A percentile compares a stretch with the other conserved stretches of the same genome.
Evolutionary conservation across 2,888 invertebrate genomes (phyloP).

Genomic region (Tortricodes alternella): DNA sequence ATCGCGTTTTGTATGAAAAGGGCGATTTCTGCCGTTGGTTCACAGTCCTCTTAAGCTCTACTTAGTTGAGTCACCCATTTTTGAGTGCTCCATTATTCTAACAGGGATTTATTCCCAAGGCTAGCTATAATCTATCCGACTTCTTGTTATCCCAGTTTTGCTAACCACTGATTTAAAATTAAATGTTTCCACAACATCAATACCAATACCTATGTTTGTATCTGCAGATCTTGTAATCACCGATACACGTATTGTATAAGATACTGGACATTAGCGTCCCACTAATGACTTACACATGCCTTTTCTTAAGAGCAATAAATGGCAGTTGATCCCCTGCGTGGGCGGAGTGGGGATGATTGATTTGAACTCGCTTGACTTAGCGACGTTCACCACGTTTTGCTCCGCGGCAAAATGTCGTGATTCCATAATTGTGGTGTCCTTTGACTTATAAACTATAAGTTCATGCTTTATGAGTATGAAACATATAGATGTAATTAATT

Average conservation of each 20-base stretch:
- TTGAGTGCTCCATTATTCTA: no score
- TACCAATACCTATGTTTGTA: background rate
- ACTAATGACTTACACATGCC: slow-evolving; percentile 41
- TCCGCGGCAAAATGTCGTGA: background rate
- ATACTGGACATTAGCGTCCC: slow-evolving; percentile 38
- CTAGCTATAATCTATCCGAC: no score
- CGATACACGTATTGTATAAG: slow-evolving; percentile 10
- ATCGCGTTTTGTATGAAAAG: no score
- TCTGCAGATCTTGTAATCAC: background rate
- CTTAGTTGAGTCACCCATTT: no score
- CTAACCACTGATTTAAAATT: no score
- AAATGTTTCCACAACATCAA: no score
- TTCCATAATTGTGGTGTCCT: background rate
- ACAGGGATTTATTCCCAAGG: no score
- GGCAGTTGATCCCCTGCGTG: slow-evolving; percentile 36
- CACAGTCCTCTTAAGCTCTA: no score
- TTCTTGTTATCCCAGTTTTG: no score
- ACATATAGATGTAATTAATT: background rate
- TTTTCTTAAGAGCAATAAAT: slow-evolving; percentile 40
- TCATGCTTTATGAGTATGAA: background rate
- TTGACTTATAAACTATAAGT: background rate
- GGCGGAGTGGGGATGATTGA: slow-evolving; percentile 45
- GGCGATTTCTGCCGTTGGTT: no score
- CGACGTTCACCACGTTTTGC: background rate
- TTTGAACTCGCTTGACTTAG: slow-evolving; percentile 34